Conservation (phyloP, 2,797 vertebrate species). For the Manis javanica region DNA sequence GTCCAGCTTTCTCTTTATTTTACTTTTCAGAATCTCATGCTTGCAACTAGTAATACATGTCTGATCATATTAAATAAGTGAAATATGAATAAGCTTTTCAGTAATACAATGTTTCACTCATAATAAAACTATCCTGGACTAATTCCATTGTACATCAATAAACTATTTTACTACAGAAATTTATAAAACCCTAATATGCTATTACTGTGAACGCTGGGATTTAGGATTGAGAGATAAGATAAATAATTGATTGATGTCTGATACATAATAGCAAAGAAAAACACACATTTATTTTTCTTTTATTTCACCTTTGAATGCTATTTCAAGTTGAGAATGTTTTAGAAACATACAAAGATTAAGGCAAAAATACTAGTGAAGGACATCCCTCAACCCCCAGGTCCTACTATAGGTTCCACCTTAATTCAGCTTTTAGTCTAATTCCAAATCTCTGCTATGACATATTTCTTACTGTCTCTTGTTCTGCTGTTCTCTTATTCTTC, state of each 20-base stretch:
- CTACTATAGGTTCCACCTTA: not conserved
- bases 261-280: not conserved
- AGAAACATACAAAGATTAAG: not conserved
- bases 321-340: not conserved
- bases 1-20: not conserved
- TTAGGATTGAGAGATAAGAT: not conserved
- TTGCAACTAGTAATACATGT: not conserved
- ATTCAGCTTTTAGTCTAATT: not conserved
- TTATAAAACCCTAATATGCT: not conserved
- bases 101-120: not conserved
- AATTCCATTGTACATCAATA: not conserved
- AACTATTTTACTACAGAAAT: conserved; percentile 2
- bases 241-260: not conserved
- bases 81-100: conserved; percentile 3
- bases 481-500: not conserved
- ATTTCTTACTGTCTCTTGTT: not conserved
- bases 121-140: not conserved
- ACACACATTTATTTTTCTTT: not conserved
- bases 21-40: not conserved
- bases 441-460: not conserved
- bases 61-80: not conserved
- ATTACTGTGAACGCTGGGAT: not conserved
- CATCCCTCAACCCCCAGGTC: not conserved
- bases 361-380: not conserved
- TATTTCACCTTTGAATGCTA: not conserved